Evolutionary conservation across 1,140 invertebrate genomes (phyloP), one percentile per base, ranked within the genome.

Genomic region (Chymomyza costata): DNA sequence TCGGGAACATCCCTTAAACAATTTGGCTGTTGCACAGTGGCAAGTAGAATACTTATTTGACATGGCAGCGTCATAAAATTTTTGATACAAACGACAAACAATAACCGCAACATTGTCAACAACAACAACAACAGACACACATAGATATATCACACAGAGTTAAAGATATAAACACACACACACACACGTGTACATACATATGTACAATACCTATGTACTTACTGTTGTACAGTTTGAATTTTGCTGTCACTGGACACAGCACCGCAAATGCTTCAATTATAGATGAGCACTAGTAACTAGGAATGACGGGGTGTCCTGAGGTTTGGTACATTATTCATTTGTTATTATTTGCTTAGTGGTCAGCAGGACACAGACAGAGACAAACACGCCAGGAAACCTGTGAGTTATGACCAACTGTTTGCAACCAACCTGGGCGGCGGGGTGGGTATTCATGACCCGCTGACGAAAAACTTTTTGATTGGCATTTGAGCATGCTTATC

Each of bases 241-340:
- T 15, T 35, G 45, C 17, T 11, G 44, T 34, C 18, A 34, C 31
- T 37, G 31, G 17, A 47, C 51, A 55, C 19, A 35, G 39, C 44
- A 63, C 63, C 63, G 45, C 49, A 63, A 63, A 53, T 40, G 60
- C 53, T 66, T 65, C 52, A 63, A 66, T 66, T 58, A 66, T 58
- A 61, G 58, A 66, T 66, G 63, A 58, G 31, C 45, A n/a, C n/a
- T n/a, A n/a, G n/a, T n/a, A n/a, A n/a, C n/a, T n/a, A n/a, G n/a
- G n/a, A n/a, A n/a, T n/a, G n/a, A n/a, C n/a, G n/a, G n/a, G n/a
- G n/a, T n/a, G n/a, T n/a, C n/a, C n/a, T n/a, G n/a, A n/a, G n/a
- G n/a, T 49, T 60, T 48, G 57, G 44, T 54, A 41, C 51, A 71
- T 70, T 65, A 60, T 70, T 71, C 47, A 71, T 57, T 47, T 31